phyloP scores from a whole-genome alignment of 2,113 vertebrate species.

The Phylloscopus trochiloides region DNA sequence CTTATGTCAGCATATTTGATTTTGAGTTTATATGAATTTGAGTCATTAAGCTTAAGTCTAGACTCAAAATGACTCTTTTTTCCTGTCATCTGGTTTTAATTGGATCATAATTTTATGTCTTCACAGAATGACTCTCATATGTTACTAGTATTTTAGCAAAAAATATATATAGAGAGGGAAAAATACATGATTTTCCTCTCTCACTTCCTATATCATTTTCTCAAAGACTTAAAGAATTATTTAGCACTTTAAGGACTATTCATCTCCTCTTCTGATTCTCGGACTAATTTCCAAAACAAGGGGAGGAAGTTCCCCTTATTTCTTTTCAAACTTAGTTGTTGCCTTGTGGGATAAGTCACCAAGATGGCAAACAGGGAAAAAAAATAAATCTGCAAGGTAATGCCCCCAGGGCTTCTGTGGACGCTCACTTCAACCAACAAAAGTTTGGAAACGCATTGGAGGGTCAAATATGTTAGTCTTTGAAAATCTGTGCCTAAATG shows the following conservation, averaged over 20 bases:
- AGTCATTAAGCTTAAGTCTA: conserved; percentile 42
- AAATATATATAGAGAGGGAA: background rate
- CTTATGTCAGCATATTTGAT: conserved; percentile 2
- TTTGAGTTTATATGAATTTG: conserved; percentile 13
- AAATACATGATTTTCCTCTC: background rate
- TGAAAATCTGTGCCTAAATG: background rate
- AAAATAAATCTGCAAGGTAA: background rate
- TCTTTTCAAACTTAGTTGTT: background rate
- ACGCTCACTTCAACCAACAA: background rate
- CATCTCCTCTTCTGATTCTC: background rate
- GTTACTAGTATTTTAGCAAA: background rate
- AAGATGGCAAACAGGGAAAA: background rate
- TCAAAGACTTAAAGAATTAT: background rate
- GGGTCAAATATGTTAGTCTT: background rate
- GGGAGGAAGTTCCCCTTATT: background rate
- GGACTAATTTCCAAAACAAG: background rate
- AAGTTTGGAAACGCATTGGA: background rate
- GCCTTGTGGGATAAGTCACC: background rate
- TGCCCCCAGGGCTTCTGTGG: background rate
- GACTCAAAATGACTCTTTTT: background rate
- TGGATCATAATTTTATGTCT: conserved; percentile 9
- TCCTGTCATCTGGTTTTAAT: conserved; percentile 34
- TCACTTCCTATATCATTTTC: background rate
- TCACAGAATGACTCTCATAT: background rate
- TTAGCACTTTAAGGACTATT: background rate